Evolutionary conservation across 2,888 invertebrate species (phyloP), one percentile per base, ranked within the genome.

Genomic region (Embidobia sp.): DNA sequence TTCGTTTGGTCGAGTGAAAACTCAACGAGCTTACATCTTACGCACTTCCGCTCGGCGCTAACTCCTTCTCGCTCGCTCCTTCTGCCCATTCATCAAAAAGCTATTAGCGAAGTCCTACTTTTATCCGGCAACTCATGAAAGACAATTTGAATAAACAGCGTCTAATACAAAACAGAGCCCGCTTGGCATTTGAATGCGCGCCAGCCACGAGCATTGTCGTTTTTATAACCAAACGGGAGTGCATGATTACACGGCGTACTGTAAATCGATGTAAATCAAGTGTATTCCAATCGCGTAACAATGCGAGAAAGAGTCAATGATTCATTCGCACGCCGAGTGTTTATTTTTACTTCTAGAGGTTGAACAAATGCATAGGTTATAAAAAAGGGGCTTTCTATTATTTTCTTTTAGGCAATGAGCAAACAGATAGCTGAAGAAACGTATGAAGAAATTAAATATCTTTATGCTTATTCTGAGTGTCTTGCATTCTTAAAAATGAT

Each of bases 111-210:
- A 51, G 64, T 64, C 55, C 67, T 48, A 67, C 55, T 57, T 67
- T 57, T 67, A 67, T 55, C 46, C 37, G 11, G 15, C 35, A 46
- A 48, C 46, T 46, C 46, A 29, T 48, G 46, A 29, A 27, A 55
- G 57, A 46, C 19, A 27, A 37, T 57, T 64, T 64, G 53, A 64
- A 64, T 64, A 53, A 49, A 40, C 31, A 63, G 22, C 44, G 16
- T 55, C 46, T 44, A 55, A 46, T 31, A 67, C 67, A 67, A 67
- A 67, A 55, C 55, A 31, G 44, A 49, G 63, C 19, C 16, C 10
- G 49, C 66, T 55, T 66, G 67, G 67, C 57, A 67, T 67, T 67
- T 67, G 67, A 67, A 67, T 67, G 48, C 55, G 48, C 27, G n/a
- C 46, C 48, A 35, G 10, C 37, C 29, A 48, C 46, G 37, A 40